Evolutionary conservation across 2,888 invertebrate genomes (phyloP).

Genomic region (Ligdia adustata): DNA sequence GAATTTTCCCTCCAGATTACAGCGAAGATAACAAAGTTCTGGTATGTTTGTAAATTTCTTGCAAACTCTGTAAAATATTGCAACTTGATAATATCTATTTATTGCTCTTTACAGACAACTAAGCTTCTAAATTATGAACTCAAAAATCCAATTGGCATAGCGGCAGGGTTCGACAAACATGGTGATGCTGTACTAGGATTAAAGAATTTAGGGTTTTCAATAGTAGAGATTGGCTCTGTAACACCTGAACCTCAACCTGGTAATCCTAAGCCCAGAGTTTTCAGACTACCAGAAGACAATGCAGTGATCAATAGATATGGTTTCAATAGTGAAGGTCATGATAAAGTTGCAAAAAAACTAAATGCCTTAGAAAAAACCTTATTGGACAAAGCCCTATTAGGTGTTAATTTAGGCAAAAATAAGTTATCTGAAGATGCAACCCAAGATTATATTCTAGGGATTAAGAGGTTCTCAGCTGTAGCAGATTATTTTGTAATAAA

Average conservation of each 20-base stretch:
- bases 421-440: slow-evolving; percentile 90
- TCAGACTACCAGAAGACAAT: slow-evolving; percentile 91
- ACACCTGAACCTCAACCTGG: slow-evolving; percentile 97
- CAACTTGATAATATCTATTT: slow-evolving; percentile 6
- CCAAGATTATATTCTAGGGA: slow-evolving; percentile 93
- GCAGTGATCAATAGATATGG: slow-evolving; percentile 96
- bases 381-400: slow-evolving; percentile 87
- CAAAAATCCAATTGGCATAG: slow-evolving; percentile 97
- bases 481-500: slow-evolving; percentile 99
- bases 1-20: slow-evolving; percentile 86
- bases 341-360: slow-evolving; percentile 88
- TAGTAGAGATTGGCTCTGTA: slow-evolving; percentile 97
- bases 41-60: slow-evolving; percentile 69
- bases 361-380: slow-evolving; percentile 77
- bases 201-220: slow-evolving; percentile 94
- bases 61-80: neutral
- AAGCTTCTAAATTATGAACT: slow-evolving; percentile 89
- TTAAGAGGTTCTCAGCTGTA: slow-evolving; percentile 90
- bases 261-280: slow-evolving; percentile 96
- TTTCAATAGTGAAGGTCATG: slow-evolving; percentile 98
- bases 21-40: slow-evolving; percentile 86
- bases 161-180: slow-evolving; percentile 99
- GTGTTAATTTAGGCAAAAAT: slow-evolving; percentile 98
- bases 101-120: slow-evolving; percentile 83
- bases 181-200: slow-evolving; percentile 95